A percentile compares a stretch with the other conserved stretches of the same genome.
Conservation (phyloP, 2,797 vertebrate genomes). For the Miichthys miiuy region DNA sequence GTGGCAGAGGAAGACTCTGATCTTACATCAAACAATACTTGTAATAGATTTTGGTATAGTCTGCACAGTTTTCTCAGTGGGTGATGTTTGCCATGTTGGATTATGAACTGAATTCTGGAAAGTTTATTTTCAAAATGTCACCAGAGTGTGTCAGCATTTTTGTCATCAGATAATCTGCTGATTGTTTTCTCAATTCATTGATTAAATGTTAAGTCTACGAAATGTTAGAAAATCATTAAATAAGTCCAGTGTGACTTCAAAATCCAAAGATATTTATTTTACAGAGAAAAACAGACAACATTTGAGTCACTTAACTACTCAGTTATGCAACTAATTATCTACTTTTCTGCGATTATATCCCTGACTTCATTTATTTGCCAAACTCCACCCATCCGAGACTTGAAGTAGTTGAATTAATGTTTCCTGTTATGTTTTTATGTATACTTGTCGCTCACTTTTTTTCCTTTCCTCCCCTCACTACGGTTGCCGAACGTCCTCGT, state of each 20-base stretch:
- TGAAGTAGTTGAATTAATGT: background rate
- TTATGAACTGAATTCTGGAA: slow-evolving; percentile 14
- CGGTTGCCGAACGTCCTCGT: background rate
- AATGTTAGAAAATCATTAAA: slow-evolving; percentile 7
- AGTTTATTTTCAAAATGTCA: slow-evolving; percentile 32
- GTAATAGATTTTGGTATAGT: background rate
- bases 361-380: background rate
- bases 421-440: background rate
- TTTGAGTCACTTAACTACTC: background rate
- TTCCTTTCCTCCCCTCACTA: slow-evolving; percentile 13
- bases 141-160: background rate
- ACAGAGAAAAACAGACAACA: background rate
- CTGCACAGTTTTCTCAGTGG: background rate
- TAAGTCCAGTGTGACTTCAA: slow-evolving; percentile 1
- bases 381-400: background rate
- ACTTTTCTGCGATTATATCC: background rate
- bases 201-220: background rate
- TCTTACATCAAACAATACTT: slow-evolving; percentile 13
- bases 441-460: slow-evolving; percentile 3
- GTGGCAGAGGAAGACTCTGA: slow-evolving; percentile 12
- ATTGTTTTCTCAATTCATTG: background rate
- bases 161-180: background rate
- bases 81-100: background rate
- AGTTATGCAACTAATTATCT: background rate
- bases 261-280: background rate